Evolutionary conservation across 2,888 invertebrate genomes (phyloP).

Genomic region (Scaptomyza flava): DNA sequence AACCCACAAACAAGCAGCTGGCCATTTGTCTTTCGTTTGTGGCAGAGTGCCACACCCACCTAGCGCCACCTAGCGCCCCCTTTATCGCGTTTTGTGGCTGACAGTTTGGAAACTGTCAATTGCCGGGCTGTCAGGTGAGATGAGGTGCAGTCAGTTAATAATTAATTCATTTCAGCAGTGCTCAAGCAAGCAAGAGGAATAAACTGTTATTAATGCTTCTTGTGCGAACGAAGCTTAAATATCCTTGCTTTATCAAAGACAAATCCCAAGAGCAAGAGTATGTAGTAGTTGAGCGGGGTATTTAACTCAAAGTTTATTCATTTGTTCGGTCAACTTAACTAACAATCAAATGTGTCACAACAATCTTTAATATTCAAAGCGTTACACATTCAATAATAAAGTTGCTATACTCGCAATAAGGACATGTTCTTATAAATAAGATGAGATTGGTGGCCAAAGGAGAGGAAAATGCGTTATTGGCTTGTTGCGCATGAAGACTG

Average conservation of each 20-base stretch:
- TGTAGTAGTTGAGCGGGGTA: too few species aligned
- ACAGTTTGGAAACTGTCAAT: conserved; percentile 40
- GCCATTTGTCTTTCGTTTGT: conserved; percentile 24
- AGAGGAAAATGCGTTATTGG: conserved; percentile 30
- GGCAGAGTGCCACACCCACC: neutral
- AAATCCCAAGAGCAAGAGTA: neutral
- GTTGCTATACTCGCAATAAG: neutral
- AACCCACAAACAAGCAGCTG: conserved; percentile 8
- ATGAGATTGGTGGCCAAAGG: neutral
- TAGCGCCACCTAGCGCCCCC: neutral
- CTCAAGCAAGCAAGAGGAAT: conserved; percentile 7
- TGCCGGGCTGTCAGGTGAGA: conserved; percentile 43
- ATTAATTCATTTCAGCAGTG: conserved; percentile 57
- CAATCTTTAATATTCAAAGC: neutral
- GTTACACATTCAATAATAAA: neutral
- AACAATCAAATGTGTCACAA: conserved; percentile 1
- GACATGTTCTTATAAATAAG: neutral
- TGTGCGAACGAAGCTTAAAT: neutral
- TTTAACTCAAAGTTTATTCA: neutral
- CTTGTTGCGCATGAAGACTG: conserved; percentile 51
- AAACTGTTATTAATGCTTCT: conserved; percentile 2
- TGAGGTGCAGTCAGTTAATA: conserved; percentile 36
- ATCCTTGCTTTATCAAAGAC: neutral
- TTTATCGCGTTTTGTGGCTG: conserved; percentile 9
- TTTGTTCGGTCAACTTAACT: neutral